Base-by-base conservation (phyloP, 64 coral and sea anemone species). In the Acropora yongei region DNA sequence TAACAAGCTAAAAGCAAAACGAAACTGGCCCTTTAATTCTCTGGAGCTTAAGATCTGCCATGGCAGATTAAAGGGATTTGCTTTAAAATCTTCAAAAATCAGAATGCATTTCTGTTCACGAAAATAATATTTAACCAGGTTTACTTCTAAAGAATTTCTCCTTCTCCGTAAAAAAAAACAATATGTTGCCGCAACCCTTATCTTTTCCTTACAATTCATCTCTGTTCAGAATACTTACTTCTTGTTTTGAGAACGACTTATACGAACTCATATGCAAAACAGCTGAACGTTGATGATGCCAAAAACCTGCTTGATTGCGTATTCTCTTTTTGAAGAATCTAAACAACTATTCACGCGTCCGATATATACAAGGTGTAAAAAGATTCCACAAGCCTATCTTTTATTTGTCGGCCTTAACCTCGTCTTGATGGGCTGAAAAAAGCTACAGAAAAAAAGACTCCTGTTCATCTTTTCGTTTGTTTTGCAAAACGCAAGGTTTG, bases 301-400 rank as follows among this genome's bases (percentile, higher is more conserved):
- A n/a, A 66, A 44, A 17, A 58, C 60, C 44, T 48, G 82, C 44
- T 85, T 71, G 66, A 71, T 49, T 44, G 8, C 44, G 2, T 68
- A 6, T 49, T 0, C 65, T 43, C 65, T 43, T 71, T 72, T 72
- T 42, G 20, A 20, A 72, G 6, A 30, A 30, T 30, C 30, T 30
- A 30, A 30, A 30, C 30, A 30, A 30, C 30, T 30, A 85, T 85
- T 85, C 72, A 61, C 61, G 82, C 14, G 49, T 85, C 44, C 49
- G 2, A 49, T 68, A 71, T 30, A 30, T 30, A 71, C 61, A 69
- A 18, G 12, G 45, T 85, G 63, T 85, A 71, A 69, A 85, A 85
- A 65, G 82, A 85, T 71, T 85, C 2, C 30, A 30, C 30, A 69
- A 61, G 66, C 65, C 3, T 85, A 10, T 11, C 42, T 12, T 71